Conservation (phyloP, 2,113 vertebrate genomes). For the Rhea americana region DNA sequence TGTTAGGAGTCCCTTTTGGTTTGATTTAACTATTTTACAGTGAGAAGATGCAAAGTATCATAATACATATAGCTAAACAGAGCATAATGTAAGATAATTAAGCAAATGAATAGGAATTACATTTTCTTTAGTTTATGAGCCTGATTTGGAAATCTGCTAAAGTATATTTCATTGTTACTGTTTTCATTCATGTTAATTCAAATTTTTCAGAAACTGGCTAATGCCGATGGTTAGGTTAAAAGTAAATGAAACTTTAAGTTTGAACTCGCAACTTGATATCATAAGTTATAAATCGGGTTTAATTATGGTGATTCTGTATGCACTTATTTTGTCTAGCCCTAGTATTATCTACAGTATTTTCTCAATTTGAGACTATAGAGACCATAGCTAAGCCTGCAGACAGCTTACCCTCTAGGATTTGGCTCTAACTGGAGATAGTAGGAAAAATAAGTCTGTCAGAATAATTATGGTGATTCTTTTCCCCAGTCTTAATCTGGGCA, state of each 20-base stretch:
- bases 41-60: neutral
- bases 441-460: conserved; percentile 27
- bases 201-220: neutral
- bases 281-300: neutral
- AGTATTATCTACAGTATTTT: neutral
- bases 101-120: neutral
- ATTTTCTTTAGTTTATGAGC: neutral
- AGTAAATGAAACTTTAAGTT: neutral
- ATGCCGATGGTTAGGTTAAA: neutral
- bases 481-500: neutral
- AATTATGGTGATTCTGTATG: neutral
- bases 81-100: neutral
- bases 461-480: conserved; percentile 47
- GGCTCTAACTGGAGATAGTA: neutral
- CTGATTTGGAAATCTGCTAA: neutral
- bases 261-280: neutral
- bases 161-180: neutral
- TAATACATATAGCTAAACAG: neutral
- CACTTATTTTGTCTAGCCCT: conserved; percentile 23
- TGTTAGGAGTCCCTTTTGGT: neutral
- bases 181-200: neutral
- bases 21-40: neutral
- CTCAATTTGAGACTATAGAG: conserved; percentile 45
- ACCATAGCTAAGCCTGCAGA: conserved; percentile 21
- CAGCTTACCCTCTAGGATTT: conserved; percentile 33